phyloP scores from a whole-genome alignment of 2,113 vertebrate species.

The Malurus cyaneus region DNA sequence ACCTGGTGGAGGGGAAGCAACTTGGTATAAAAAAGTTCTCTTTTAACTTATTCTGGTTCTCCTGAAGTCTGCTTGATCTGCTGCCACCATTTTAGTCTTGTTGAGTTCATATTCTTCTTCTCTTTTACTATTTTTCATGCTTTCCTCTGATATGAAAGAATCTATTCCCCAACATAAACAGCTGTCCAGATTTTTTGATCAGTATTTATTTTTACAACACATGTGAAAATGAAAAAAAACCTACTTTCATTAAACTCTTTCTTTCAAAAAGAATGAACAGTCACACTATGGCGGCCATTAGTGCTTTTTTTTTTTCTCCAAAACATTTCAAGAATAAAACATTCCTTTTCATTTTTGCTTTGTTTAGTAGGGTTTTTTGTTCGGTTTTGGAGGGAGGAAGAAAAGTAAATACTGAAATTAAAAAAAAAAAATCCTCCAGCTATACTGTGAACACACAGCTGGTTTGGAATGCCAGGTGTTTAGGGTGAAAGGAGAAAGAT shows the following conservation, averaged over 20 bases:
- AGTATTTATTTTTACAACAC: background rate
- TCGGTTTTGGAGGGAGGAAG: background rate
- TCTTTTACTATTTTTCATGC: background rate
- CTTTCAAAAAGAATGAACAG: background rate
- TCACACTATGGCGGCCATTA: background rate
- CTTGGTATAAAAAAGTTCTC: background rate
- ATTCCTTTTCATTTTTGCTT: background rate
- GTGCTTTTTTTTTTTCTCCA: background rate
- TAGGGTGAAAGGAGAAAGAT: background rate
- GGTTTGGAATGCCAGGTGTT: background rate
- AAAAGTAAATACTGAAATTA: background rate
- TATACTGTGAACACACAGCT: background rate
- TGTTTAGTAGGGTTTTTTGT: background rate
- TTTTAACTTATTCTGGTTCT: background rate
- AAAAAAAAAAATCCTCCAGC: background rate
- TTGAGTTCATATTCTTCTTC: background rate
- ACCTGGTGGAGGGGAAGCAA: background rate
- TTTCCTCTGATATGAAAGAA: background rate
- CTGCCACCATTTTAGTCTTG: background rate
- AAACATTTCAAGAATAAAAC: background rate
- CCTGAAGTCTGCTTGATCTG: background rate
- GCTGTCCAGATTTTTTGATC: background rate
- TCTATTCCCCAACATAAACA: background rate
- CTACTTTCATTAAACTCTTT: background rate
- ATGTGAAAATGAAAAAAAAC: background rate